Evolutionary conservation across 2,888 invertebrate species (phyloP).

Genomic region (Dichetophora obliterata): DNA sequence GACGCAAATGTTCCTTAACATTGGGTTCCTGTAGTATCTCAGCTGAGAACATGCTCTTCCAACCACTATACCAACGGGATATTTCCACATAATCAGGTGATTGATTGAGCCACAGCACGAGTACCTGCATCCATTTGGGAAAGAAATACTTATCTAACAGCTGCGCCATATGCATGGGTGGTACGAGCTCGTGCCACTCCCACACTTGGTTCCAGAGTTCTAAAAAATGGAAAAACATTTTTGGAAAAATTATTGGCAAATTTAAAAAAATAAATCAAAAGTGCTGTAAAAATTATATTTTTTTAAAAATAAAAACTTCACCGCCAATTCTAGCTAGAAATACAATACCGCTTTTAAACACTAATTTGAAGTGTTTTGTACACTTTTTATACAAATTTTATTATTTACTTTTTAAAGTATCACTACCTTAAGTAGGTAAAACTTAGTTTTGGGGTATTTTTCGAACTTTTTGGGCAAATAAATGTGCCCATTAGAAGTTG

Average conservation of each 20-base stretch:
- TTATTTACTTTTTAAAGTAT: too few relatives aligned
- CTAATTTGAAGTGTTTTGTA: too few relatives aligned
- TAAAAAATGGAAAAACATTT: conserved; percentile 57
- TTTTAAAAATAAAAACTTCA: too few relatives aligned
- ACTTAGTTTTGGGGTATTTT: too few relatives aligned
- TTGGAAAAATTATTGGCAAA: not conserved
- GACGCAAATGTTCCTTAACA: conserved; percentile 83
- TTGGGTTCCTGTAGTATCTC: conserved; percentile 71
- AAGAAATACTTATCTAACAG: conserved; percentile 91
- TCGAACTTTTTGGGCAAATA: too few relatives aligned
- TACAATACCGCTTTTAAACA: too few relatives aligned
- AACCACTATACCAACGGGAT: conserved; percentile 84
- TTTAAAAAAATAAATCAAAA: not conserved
- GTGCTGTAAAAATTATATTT: too few relatives aligned
- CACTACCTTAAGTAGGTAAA: too few relatives aligned
- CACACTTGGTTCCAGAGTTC: conserved; percentile 96
- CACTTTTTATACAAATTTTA: too few relatives aligned
- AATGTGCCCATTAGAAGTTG: too few relatives aligned
- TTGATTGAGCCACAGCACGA: conserved; percentile 92
- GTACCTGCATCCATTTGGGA: conserved; percentile 89
- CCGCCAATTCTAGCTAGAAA: too few relatives aligned
- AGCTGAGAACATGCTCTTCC: conserved; percentile 75
- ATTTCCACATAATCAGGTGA: conserved; percentile 92
- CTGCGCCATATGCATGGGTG: conserved; percentile 81
- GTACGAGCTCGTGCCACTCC: conserved; percentile 91